Percentiles rank a stretch among this genome's conserved stretches.
phyloP scores from a whole-genome alignment of 2,113 vertebrate genomes.

The Oryzias woworae region DNA sequence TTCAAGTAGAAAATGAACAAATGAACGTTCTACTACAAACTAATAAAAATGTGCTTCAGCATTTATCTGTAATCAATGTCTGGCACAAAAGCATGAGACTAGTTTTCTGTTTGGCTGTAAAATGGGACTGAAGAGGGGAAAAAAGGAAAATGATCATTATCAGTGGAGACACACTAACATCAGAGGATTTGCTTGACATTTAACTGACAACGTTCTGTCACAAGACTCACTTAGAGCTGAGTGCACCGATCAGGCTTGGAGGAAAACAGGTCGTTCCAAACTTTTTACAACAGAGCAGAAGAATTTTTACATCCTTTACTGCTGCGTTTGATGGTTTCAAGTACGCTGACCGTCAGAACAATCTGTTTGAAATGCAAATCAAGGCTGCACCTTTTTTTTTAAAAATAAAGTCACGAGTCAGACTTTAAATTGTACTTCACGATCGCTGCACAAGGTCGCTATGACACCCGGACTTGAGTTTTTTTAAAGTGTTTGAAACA shows the following conservation, averaged over 20 bases:
- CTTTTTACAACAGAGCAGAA: slow-evolving; percentile 43
- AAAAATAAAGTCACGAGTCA: too few relatives aligned
- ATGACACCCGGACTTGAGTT: too few relatives aligned
- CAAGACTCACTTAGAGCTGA: slow-evolving; percentile 72
- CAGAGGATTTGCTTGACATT: slow-evolving; percentile 57
- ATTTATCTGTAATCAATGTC: slow-evolving; percentile 70
- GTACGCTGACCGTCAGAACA: slow-evolving; percentile 30
- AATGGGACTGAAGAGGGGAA: slow-evolving; percentile 44
- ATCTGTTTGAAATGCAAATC: slow-evolving; percentile 32
- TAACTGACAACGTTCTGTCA: slow-evolving; percentile 63
- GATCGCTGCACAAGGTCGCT: too few relatives aligned
- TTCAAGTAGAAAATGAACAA: slow-evolving; percentile 39
- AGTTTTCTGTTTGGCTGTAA: slow-evolving; percentile 63
- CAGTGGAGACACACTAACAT: slow-evolving; percentile 62
- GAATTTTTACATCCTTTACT: slow-evolving; percentile 31
- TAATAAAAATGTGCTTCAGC: slow-evolving; percentile 49
- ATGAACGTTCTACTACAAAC: too few relatives aligned
- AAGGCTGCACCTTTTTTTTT: slow-evolving; percentile 22
- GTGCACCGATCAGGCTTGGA: slow-evolving; percentile 63
- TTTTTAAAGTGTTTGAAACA: slow-evolving; percentile 3
- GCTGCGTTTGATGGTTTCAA: slow-evolving; percentile 33
- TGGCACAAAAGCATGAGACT: slow-evolving; percentile 64
- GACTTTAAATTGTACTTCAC: too few relatives aligned
- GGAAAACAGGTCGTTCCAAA: slow-evolving; percentile 44
- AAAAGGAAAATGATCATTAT: slow-evolving; percentile 65